These are phyloP conservation scores for Cyprinus carpio DNA, from an alignment of 2,113 vertebrate genomes.

Conservation along the genomic window DNA sequence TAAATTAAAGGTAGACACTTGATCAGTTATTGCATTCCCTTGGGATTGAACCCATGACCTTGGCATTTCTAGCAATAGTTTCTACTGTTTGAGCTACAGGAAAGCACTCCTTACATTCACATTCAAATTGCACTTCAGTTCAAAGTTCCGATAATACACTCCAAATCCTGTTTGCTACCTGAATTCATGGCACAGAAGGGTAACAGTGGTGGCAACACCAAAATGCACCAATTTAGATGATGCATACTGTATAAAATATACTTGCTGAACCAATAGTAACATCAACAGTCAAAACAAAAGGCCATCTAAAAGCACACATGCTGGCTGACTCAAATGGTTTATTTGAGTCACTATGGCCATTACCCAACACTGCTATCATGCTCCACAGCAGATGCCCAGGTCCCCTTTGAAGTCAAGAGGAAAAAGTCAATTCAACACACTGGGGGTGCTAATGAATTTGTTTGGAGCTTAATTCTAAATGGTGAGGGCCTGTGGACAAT, in stretches of 20 bases:
- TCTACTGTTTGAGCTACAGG: too few relatives aligned
- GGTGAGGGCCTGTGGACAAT: conserved; percentile 60
- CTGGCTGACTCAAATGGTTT: conserved; percentile 1
- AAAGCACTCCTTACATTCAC: too few relatives aligned
- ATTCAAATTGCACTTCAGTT: too few relatives aligned
- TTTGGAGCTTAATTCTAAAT: conserved; percentile 70
- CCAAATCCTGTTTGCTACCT: too few relatives aligned
- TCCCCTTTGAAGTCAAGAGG: conserved; percentile 70
- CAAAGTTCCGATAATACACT: neutral
- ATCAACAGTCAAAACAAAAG: neutral
- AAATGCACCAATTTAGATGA: neutral
- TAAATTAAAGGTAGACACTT: too few relatives aligned
- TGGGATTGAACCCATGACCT: too few relatives aligned
- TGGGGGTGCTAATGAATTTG: conserved; percentile 71
- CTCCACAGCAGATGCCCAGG: conserved; percentile 56
- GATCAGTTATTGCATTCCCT: too few relatives aligned
- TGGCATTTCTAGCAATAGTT: too few relatives aligned
- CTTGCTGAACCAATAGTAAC: neutral
- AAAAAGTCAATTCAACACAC: conserved; percentile 74
- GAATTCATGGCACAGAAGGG: neutral
- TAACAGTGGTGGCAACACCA: neutral
- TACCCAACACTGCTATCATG: conserved; percentile 50
- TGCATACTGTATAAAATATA: neutral
- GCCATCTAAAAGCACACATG: conserved; percentile 4
- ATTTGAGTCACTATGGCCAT: conserved; percentile 29